Percentiles rank a stretch among this genome's conserved stretches.
Conservation (phyloP, 2,888 invertebrate genomes). For the Caenorhabditis afra region DNA sequence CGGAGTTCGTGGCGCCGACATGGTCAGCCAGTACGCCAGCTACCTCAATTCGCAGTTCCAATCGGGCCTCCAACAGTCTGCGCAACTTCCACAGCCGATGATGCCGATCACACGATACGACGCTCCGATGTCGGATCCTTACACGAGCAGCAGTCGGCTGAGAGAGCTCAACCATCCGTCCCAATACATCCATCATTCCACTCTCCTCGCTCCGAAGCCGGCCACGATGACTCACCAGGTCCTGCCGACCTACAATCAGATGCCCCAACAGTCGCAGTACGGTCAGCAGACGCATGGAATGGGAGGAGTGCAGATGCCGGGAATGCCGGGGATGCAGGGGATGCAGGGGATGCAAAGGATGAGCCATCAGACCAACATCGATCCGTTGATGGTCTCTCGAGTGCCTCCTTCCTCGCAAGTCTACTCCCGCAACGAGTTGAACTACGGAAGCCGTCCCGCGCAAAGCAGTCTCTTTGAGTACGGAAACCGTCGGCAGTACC, state of each 20-base stretch:
- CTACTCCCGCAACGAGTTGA: conserved; percentile 76
- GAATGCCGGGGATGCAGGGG: neutral
- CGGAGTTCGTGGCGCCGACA: conserved; percentile 37
- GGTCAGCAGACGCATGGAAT: conserved; percentile 1
- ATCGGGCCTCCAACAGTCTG: conserved; percentile 49
- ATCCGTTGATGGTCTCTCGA: conserved; percentile 51
- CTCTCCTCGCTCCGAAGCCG: conserved; percentile 43
- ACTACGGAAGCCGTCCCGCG: conserved; percentile 78
- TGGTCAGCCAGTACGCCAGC: conserved; percentile 80
- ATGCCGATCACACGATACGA: conserved; percentile 62
- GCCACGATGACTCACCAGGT: conserved; percentile 41
- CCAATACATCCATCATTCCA: conserved; percentile 28
- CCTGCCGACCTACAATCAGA: conserved; percentile 32
- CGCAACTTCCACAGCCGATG: conserved; percentile 55
- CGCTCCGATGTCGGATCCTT: conserved; percentile 64
- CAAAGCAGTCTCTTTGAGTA: conserved; percentile 73
- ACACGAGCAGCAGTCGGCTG: conserved; percentile 13
- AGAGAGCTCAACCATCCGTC: conserved; percentile 9
- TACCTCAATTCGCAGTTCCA: conserved; percentile 79
- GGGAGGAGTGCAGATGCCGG: conserved; percentile 17
- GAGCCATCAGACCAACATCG: conserved; percentile 10
- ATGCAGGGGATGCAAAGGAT: conserved; percentile 1
- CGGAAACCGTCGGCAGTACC: conserved; percentile 70
- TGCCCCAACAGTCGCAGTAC: conserved; percentile 28
- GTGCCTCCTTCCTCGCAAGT: conserved; percentile 62